These are phyloP conservation scores for Nothoprocta pentlandii DNA, from an alignment of 2,113 vertebrate genomes.

Conservation along the genomic window DNA sequence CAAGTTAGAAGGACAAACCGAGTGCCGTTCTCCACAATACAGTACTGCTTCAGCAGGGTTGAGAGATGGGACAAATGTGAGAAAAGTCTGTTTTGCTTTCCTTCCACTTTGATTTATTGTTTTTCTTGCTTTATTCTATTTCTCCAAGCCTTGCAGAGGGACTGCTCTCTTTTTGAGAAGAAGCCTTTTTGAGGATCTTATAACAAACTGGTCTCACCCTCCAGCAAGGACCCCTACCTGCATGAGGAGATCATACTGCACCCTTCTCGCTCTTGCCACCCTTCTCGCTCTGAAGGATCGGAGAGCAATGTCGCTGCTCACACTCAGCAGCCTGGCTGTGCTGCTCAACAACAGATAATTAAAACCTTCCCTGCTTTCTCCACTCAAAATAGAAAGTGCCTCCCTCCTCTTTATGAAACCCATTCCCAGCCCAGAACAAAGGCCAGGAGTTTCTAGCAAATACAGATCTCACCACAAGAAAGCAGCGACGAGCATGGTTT, in stretches of 20 bases:
- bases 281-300: not conserved
- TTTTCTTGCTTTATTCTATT: not conserved
- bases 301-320: not conserved
- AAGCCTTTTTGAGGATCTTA: not conserved
- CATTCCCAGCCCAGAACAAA: conserved; percentile 22
- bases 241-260: rapidly evolving
- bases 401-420: not conserved
- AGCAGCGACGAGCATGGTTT: conserved; percentile 10
- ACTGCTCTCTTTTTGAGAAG: not conserved
- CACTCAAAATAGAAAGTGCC: conserved; percentile 45
- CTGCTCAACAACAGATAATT: not conserved
- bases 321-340: not conserved
- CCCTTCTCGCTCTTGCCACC: not conserved
- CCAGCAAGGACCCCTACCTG: not conserved
- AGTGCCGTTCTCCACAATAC: not conserved
- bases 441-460: conserved; percentile 37
- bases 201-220: not conserved
- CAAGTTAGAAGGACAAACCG: not conserved
- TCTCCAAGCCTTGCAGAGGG: not conserved
- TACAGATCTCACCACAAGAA: conserved; percentile 53
- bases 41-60: not conserved
- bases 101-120: not conserved
- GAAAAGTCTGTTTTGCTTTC: not conserved
- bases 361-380: conserved; percentile 54
- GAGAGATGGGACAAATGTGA: not conserved